Conservation (phyloP, 2,113 vertebrate species). For the Brachypteracias leptosomus region DNA sequence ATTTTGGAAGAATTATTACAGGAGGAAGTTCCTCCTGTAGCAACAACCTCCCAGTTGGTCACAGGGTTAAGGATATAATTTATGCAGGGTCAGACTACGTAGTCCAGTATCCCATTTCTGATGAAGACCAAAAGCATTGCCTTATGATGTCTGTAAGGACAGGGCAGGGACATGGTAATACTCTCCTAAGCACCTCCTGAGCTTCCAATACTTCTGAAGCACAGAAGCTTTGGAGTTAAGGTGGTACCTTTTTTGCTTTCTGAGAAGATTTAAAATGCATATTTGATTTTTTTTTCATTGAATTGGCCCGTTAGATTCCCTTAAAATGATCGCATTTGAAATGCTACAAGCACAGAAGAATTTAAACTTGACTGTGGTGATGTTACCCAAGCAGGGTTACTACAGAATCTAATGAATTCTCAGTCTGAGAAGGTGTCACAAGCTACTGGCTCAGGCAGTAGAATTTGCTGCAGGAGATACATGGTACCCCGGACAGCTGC, state of each 20-base stretch:
- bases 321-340: neutral
- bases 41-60: neutral
- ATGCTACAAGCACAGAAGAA: neutral
- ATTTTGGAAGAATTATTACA: neutral
- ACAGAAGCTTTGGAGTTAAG: neutral
- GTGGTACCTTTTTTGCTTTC: neutral
- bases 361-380: neutral
- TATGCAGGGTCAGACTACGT: neutral
- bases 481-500: neutral
- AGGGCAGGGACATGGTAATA: neutral
- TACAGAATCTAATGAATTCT: neutral
- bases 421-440: neutral
- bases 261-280: neutral
- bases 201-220: neutral
- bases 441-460: neutral
- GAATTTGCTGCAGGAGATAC: neutral
- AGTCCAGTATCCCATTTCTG: neutral
- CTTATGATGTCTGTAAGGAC: neutral
- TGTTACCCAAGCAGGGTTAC: neutral
- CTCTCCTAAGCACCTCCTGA: neutral
- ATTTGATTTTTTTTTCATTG: neutral
- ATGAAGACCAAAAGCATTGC: neutral
- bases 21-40: neutral
- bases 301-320: neutral
- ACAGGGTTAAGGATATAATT: neutral